phyloP scores from a whole-genome alignment of 2,113 vertebrate species.

The Phalacrocorax carbo region DNA sequence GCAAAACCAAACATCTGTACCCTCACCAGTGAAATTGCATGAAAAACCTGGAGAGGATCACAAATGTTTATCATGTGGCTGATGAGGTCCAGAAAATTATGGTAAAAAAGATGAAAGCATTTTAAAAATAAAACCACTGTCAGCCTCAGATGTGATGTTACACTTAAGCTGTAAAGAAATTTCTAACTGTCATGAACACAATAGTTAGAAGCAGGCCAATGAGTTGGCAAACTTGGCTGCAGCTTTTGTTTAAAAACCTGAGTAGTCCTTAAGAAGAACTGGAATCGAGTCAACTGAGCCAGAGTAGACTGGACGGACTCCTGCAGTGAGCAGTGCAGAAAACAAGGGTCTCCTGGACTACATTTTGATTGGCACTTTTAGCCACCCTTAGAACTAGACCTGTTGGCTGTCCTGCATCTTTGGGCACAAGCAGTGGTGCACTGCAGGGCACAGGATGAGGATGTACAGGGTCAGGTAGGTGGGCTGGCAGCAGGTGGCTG shows the following conservation, averaged over 20 bases:
- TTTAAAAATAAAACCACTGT: neutral
- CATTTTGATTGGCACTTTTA: neutral
- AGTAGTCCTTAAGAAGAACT: neutral
- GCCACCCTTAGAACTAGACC: neutral
- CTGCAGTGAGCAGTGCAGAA: neutral
- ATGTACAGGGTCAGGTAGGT: neutral
- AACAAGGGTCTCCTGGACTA: neutral
- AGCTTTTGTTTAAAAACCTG: neutral
- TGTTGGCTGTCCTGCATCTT: neutral
- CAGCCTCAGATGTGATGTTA: neutral
- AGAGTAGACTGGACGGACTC: accelerated
- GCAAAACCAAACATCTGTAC: neutral
- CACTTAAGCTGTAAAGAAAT: neutral
- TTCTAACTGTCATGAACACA: neutral
- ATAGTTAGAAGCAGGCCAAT: neutral
- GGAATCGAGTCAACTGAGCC: neutral
- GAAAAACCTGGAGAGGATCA: neutral
- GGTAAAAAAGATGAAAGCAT: neutral
- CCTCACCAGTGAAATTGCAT: neutral
- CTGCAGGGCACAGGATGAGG: neutral
- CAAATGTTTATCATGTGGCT: neutral
- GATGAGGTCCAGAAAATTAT: neutral
- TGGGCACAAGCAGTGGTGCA: neutral
- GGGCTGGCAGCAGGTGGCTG: neutral
- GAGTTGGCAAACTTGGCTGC: neutral